These are phyloP conservation scores for Ericerus pela DNA, from an alignment of 1,140 invertebrate species.

Conservation along the genomic window DNA sequence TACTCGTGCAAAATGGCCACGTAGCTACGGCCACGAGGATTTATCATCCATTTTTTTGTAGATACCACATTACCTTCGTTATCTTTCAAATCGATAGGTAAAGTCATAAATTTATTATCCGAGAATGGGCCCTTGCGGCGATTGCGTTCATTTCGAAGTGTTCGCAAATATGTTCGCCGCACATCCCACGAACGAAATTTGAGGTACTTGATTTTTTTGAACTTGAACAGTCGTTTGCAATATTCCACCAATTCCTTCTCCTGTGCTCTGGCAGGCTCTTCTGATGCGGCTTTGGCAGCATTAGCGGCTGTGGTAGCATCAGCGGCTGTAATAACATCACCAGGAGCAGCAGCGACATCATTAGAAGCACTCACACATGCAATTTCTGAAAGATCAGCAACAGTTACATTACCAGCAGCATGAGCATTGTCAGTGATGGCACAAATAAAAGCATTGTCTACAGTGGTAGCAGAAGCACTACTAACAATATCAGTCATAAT, in stretches of 20 bases:
- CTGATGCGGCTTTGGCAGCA: background rate
- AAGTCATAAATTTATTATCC: conserved; percentile 79
- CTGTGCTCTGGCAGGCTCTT: background rate
- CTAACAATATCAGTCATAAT: no score
- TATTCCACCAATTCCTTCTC: conserved; percentile 40
- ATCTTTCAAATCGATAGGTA: conserved; percentile 40
- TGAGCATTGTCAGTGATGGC: no score
- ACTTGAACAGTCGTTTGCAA: conserved; percentile 71
- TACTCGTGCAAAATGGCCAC: conserved; percentile 96
- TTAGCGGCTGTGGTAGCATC: no score
- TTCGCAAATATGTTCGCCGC: conserved; percentile 18
- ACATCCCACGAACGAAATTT: conserved; percentile 19
- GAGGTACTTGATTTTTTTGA: conserved; percentile 40
- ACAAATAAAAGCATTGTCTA: no score
- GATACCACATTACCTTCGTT: conserved; percentile 32
- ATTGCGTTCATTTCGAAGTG: conserved; percentile 15
- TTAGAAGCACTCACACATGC: no score
- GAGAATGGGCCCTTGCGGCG: conserved; percentile 35
- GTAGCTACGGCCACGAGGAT: conserved; percentile 81
- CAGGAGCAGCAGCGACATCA: no score
- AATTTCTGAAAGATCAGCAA: no score
- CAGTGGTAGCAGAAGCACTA: no score
- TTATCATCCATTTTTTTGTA: conserved; percentile 77
- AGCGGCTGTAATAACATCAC: no score
- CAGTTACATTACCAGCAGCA: no score